phyloP scores from a whole-genome alignment of 2,797 vertebrate species.

The Brachyalestes nurse region DNA sequence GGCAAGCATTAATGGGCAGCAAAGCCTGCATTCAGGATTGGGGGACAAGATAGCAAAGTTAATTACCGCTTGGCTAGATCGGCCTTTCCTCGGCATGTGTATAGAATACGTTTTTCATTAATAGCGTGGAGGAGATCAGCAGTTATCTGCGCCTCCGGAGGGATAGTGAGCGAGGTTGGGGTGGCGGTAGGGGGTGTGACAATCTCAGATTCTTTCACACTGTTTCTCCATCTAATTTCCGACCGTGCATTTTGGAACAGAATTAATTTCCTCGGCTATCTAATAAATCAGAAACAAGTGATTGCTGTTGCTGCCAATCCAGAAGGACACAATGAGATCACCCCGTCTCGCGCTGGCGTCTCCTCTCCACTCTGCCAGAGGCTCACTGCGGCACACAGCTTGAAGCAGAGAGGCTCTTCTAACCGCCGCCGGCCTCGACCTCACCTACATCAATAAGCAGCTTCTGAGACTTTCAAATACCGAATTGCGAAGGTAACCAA shows the following conservation, averaged over 20 bases:
- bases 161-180: slow-evolving; percentile 47
- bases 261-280: slow-evolving; percentile 84
- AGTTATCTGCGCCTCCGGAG: slow-evolving; percentile 78
- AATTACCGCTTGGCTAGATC: slow-evolving; percentile 73
- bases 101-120: slow-evolving; percentile 80
- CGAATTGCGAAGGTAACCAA: not conserved
- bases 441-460: not conserved
- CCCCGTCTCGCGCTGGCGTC: slow-evolving; percentile 55
- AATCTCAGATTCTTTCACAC: slow-evolving; percentile 80
- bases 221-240: slow-evolving; percentile 83
- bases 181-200: slow-evolving; percentile 57
- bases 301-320: slow-evolving; percentile 79
- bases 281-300: slow-evolving; percentile 82
- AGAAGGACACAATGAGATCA: slow-evolving; percentile 72
- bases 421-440: not conserved
- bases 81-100: slow-evolving; percentile 64
- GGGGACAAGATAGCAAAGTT: slow-evolving; percentile 73
- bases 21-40: slow-evolving; percentile 65
- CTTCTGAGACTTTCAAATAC: not conserved
- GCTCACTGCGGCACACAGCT: slow-evolving; percentile 52
- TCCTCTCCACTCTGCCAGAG: slow-evolving; percentile 57
- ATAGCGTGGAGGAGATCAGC: slow-evolving; percentile 79
- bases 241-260: slow-evolving; percentile 79
- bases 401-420: slow-evolving; percentile 61
- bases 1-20: slow-evolving; percentile 66